A percentile compares a stretch with the other conserved stretches of the same genome.
Evolutionary conservation across 2,888 invertebrate genomes (phyloP).

Genomic region (Pemphredon lugubris): DNA sequence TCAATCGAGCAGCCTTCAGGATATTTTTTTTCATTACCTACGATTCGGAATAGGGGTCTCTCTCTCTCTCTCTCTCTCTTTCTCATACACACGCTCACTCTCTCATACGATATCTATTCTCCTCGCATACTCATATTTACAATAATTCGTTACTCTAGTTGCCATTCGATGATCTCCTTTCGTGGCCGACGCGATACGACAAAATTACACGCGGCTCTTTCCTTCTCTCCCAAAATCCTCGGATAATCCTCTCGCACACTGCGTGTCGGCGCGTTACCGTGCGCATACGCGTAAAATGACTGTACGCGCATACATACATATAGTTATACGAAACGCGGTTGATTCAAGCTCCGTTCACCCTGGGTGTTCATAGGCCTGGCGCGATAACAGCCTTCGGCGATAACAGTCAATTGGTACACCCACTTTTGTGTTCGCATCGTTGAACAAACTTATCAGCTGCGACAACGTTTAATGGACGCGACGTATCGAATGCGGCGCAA

Average conservation of each 20-base stretch:
- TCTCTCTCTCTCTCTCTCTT: constrained; percentile 15
- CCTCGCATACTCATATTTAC: constrained; percentile 69
- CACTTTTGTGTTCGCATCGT: neutral
- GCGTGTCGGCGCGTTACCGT: neutral
- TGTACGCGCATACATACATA: neutral
- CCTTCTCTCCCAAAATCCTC: constrained; percentile 13
- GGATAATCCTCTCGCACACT: constrained; percentile 12
- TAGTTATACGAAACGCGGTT: neutral
- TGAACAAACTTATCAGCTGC: neutral
- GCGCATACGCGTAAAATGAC: neutral
- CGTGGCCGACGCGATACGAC: constrained; percentile 49
- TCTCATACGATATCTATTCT: constrained; percentile 47
- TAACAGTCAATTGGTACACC: neutral
- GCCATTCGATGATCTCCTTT: constrained; percentile 48
- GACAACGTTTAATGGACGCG: neutral
- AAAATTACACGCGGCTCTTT: constrained; percentile 40
- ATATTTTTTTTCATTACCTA: constrained; percentile 61
- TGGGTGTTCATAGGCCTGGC: neutral
- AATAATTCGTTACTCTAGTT: constrained; percentile 69
- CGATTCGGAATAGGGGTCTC: constrained; percentile 55
- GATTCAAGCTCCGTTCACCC: constrained; percentile 31
- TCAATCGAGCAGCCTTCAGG: constrained; percentile 64
- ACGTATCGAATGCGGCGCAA: neutral
- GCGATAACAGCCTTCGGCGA: neutral
- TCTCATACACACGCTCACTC: constrained; percentile 32